Conservation (phyloP, 2,888 invertebrate genomes). For the Aleiodes alternator region DNA sequence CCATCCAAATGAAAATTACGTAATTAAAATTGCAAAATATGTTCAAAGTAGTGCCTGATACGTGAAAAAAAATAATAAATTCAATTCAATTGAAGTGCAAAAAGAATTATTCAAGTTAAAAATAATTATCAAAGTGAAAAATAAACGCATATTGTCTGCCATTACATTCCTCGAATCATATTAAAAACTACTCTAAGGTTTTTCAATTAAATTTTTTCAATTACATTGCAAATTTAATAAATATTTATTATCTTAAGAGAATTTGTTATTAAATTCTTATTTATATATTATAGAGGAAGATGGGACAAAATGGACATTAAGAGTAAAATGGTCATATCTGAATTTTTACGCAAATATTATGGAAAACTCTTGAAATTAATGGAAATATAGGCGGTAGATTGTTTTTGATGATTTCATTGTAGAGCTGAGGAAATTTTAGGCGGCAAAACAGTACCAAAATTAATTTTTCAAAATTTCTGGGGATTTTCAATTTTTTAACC, state of each 20-base stretch:
- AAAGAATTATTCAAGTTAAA: background rate
- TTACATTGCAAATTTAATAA: conserved; percentile 55
- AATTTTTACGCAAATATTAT: too few relatives aligned
- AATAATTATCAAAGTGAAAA: conserved; percentile 33
- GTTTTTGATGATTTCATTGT: too few relatives aligned
- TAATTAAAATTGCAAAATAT: background rate
- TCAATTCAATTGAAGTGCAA: too few relatives aligned
- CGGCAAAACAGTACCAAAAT: too few relatives aligned
- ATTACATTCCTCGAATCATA: conserved; percentile 20
- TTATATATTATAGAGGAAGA: conserved; percentile 2
- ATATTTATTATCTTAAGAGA: conserved; percentile 55
- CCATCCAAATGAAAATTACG: conserved; percentile 14
- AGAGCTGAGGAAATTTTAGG: too few relatives aligned
- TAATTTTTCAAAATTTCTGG: too few relatives aligned
- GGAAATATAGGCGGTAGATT: too few relatives aligned
- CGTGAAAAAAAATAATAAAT: background rate
- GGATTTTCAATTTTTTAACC: too few relatives aligned
- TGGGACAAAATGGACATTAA: too few relatives aligned
- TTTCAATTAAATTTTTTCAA: conserved; percentile 37
- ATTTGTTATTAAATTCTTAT: background rate
- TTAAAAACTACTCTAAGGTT: conserved; percentile 10
- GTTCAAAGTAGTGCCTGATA: conserved; percentile 17
- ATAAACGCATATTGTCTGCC: conserved; percentile 32
- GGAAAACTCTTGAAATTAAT: too few relatives aligned
- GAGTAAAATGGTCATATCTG: too few relatives aligned